These are phyloP conservation scores for Nothoprocta pentlandii DNA, from an alignment of 2,113 vertebrate genomes.

Conservation along the genomic window DNA sequence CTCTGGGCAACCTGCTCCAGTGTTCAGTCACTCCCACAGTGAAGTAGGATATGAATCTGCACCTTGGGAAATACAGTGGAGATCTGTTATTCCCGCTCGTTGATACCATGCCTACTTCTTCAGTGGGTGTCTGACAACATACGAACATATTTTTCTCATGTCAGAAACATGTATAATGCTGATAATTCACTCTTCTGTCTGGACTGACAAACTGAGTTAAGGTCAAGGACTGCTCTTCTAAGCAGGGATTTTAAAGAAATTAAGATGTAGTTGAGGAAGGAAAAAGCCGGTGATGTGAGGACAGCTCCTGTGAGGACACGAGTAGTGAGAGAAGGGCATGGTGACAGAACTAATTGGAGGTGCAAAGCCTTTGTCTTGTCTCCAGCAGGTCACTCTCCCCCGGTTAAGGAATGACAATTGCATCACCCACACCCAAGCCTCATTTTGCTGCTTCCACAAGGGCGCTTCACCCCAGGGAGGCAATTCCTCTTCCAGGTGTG, in stretches of 20 bases:
- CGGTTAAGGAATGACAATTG: slow-evolving; percentile 3
- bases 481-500: neutral
- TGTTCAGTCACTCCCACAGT: neutral
- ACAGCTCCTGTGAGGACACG: neutral
- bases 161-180: neutral
- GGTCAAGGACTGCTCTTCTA: neutral
- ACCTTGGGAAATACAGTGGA: neutral
- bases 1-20: neutral
- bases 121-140: neutral
- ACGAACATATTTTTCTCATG: neutral
- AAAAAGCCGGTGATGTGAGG: neutral
- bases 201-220: neutral
- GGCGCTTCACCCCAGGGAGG: neutral
- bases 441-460: neutral
- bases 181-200: neutral
- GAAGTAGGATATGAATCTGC: neutral
- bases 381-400: neutral
- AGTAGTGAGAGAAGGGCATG: neutral
- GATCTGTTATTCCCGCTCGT: neutral
- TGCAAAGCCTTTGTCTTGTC: neutral
- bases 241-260: neutral
- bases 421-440: neutral
- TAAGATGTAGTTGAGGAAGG: neutral
- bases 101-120: neutral
- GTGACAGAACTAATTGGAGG: slow-evolving; percentile 5